Percentiles rank a stretch among this genome's conserved stretches.
Conservation (phyloP, 1,140 invertebrate genomes). For the Phymastichus coffea region DNA sequence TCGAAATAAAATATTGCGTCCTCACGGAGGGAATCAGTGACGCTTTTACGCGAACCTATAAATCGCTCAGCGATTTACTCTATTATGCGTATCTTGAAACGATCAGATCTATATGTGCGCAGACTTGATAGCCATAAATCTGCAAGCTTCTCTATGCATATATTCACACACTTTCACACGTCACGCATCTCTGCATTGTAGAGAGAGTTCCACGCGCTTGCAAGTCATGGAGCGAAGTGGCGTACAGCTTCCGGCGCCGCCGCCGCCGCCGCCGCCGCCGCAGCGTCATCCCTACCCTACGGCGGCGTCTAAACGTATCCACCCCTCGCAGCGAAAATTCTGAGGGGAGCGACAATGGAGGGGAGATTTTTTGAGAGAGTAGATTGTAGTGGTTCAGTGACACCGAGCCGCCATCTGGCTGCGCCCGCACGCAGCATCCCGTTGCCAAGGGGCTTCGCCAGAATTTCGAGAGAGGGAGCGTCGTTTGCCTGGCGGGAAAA, state of each 20-base stretch:
- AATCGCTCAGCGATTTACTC: conserved; percentile 46
- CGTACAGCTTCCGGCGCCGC: conserved; percentile 9
- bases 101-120: too few species aligned
- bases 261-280: background rate
- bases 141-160: conserved; percentile 16
- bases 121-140: conserved; percentile 56
- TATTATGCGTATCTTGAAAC: too few species aligned
- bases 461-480: conserved; percentile 23
- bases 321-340: background rate
- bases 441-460: conserved; percentile 11
- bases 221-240: too few species aligned
- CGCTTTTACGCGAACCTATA: conserved; percentile 22
- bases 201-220: background rate
- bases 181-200: conserved; percentile 28
- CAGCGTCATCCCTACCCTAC: background rate
- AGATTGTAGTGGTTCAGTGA: background rate
- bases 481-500: conserved; percentile 12
- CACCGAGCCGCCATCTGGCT: conserved; percentile 25
- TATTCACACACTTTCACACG: conserved; percentile 42
- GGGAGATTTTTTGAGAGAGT: background rate
- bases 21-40: conserved; percentile 13
- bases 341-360: background rate
- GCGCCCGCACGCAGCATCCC: conserved; percentile 17
- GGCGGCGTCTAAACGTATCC: background rate
- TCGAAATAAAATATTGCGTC: conserved; percentile 10